Percentiles rank a stretch among this genome's conserved stretches.
Evolutionary conservation across 1,140 invertebrate species (phyloP).

Genomic region (Rhysida immarginata): DNA sequence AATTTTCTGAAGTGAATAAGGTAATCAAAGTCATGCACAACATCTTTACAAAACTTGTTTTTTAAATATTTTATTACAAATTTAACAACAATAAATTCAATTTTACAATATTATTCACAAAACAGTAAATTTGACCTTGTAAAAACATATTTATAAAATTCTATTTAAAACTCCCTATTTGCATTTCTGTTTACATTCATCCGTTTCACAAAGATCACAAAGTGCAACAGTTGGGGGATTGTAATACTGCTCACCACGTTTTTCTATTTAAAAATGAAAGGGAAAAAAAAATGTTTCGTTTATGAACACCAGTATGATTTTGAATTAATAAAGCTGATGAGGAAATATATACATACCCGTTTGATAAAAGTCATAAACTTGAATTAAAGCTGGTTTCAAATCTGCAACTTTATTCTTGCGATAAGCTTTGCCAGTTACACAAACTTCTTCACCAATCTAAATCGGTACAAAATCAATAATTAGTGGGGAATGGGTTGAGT

Average conservation of each 20-base stretch:
- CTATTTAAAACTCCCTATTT: too few species aligned
- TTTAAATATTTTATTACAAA: too few species aligned
- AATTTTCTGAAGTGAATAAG: too few species aligned
- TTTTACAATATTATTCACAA: too few species aligned
- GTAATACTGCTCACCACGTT: constrained; percentile 58
- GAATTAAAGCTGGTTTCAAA: constrained; percentile 65
- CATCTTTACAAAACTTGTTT: too few species aligned
- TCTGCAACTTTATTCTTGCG: constrained; percentile 69
- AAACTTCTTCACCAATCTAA: constrained; percentile 40
- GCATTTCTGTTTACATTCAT: constrained; percentile 37
- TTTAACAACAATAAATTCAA: too few species aligned
- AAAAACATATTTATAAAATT: too few species aligned
- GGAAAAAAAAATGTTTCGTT: background rate
- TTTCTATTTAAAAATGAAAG: constrained; percentile 32
- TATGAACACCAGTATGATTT: background rate
- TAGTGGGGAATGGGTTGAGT: background rate
- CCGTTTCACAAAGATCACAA: constrained; percentile 58
- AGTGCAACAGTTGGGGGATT: constrained; percentile 46
- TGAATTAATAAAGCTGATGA: background rate
- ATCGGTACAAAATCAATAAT: background rate
- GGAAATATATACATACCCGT: constrained; percentile 44
- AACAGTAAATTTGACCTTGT: too few species aligned
- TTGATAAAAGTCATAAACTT: constrained; percentile 84
- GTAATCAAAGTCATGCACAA: too few species aligned
- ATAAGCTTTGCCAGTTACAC: constrained; percentile 67